phyloP scores from a whole-genome alignment of 2,888 invertebrate species.

The Crepidodera aurea region DNA sequence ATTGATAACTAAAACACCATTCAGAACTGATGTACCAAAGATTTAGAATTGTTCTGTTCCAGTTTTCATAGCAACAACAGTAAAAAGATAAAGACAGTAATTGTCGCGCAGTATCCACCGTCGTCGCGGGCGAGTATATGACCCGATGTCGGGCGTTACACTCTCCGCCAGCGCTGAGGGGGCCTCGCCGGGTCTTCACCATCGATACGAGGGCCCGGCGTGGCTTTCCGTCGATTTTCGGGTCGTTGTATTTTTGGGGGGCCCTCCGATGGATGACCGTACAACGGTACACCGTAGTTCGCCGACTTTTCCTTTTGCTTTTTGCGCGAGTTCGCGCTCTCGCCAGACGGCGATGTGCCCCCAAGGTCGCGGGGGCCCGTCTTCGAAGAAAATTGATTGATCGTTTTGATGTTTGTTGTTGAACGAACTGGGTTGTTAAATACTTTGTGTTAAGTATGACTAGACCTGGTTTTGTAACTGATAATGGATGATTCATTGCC shows the following conservation, averaged over 20 bases:
- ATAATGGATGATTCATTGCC: too few species aligned
- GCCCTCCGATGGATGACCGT: slow-evolving; percentile 15
- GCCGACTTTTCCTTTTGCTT: slow-evolving; percentile 22
- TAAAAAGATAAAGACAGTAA: not conserved
- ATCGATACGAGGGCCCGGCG: not conserved
- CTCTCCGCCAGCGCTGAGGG: slow-evolving; percentile 11
- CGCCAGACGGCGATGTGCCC: slow-evolving; percentile 5
- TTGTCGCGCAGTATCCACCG: not conserved
- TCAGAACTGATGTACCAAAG: too few species aligned
- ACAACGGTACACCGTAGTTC: slow-evolving; percentile 24
- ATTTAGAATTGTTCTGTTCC: too few species aligned
- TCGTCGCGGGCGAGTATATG: slow-evolving; percentile 4
- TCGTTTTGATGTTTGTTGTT: slow-evolving; percentile 8
- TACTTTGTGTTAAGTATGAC: not conserved
- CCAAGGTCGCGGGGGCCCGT: slow-evolving; percentile 15
- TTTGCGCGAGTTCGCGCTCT: not conserved
- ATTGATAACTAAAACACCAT: too few species aligned
- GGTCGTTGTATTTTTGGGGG: slow-evolving; percentile 1
- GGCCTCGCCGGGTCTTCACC: not conserved
- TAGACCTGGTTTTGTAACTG: not conserved
- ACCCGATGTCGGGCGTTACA: slow-evolving; percentile 19
- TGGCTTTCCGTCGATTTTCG: not conserved
- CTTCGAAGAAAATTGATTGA: slow-evolving; percentile 10
- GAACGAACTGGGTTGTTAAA: not conserved
- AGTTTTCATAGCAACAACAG: not conserved